Conservation (phyloP, 2,888 invertebrate species). For the Micropterix aruncella region DNA sequence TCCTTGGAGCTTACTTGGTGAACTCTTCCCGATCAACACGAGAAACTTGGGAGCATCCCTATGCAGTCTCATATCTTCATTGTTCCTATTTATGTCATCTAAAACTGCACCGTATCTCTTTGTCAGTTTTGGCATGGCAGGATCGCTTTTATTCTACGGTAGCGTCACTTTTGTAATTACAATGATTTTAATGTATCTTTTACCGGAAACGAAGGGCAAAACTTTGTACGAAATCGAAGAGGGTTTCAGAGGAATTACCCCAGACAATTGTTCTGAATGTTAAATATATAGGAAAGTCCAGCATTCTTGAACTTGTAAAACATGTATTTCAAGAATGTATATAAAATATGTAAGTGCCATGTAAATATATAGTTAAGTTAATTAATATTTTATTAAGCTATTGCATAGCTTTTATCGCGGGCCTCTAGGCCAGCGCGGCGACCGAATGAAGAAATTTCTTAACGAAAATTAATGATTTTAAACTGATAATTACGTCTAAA, state of each 20-base stretch:
- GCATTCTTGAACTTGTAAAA: too few relatives aligned
- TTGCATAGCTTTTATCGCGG: too few relatives aligned
- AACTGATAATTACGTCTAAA: too few relatives aligned
- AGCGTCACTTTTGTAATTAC: not conserved
- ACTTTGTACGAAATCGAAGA: not conserved
- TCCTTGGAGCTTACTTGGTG: not conserved
- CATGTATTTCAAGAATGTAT: too few relatives aligned
- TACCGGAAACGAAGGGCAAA: not conserved
- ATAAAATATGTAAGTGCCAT: too few relatives aligned
- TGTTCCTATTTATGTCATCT: not conserved
- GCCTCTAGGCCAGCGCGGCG: too few relatives aligned
- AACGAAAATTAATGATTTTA: too few relatives aligned
- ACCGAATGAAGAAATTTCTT: too few relatives aligned
- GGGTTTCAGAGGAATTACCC: not conserved
- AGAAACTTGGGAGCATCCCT: not conserved
- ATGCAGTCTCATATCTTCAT: not conserved
- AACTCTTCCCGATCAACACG: not conserved
- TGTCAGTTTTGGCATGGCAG: not conserved
- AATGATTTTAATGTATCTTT: not conserved
- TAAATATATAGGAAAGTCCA: too few relatives aligned
- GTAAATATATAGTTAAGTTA: too few relatives aligned
- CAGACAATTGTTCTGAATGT: too few relatives aligned
- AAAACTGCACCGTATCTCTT: not conserved
- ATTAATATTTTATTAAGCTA: too few relatives aligned
- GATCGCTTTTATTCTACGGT: not conserved